These are phyloP conservation scores for Actinia tenebrosa DNA, from an alignment of 64 coral and sea anemone genomes.

Conservation along the genomic window DNA sequence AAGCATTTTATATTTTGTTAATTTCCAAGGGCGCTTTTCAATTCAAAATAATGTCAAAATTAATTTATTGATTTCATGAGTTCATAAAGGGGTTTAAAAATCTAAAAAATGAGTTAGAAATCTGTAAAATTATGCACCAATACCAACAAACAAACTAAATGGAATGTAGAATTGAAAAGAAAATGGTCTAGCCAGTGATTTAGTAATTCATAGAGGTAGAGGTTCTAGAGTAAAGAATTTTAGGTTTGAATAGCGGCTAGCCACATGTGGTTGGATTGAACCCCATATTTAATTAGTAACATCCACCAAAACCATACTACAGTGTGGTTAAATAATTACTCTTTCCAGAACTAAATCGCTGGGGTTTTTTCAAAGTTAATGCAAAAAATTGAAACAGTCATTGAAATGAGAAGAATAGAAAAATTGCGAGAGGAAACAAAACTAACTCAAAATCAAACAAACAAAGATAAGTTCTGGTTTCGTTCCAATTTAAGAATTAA, in stretches of 20 bases:
- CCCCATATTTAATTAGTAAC: neutral
- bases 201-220: neutral
- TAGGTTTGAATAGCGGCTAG: neutral
- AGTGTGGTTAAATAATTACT: neutral
- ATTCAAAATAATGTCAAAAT: neutral
- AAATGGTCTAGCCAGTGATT: neutral
- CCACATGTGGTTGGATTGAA: conserved; percentile 1
- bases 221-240: neutral
- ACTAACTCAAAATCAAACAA: no score
- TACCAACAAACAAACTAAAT: neutral
- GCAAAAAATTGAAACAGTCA: no score
- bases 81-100: neutral
- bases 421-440: no score
- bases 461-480: no score
- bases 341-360: neutral
- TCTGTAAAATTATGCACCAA: neutral
- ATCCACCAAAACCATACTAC: neutral
- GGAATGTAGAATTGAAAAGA: neutral
- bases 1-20: neutral
- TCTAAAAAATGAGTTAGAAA: no score
- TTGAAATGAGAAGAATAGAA: no score
- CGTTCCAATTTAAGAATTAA: no score
- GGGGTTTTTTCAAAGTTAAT: no score
- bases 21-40: neutral
- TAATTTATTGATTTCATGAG: neutral